Base-by-base conservation (phyloP, 2,113 vertebrate genomes). In the Anarrhichthys ocellatus region DNA sequence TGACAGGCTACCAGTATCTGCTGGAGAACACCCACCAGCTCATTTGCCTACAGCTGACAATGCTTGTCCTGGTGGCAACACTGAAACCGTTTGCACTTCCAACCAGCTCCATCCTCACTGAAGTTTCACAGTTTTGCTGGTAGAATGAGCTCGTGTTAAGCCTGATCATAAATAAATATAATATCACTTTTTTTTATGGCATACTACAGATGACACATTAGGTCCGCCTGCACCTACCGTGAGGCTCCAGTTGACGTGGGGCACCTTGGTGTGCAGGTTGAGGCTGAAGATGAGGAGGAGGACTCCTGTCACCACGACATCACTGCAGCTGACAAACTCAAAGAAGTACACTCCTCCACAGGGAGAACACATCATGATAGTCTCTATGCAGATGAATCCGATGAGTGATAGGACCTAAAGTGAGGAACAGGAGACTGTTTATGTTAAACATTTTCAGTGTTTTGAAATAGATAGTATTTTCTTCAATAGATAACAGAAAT, bases 311-410 rank as follows among this genome's bases (percentile, higher is more conserved):
- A 99, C 96, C 87, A 99, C 96, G 59, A 96, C 96, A 0, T 96
- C 96, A 79, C 97, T 99, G 85, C 98, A 99, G 96, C 98, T 99
- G 86, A 99, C 98, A 84, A 99, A 99, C 94, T 99, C 98, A 5
- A 99, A 99, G 91, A 99, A 98, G 93, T 99, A 99, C 82, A 99
- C 96, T 56, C 97, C 98, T 89, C 97, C 96, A 0, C 98, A 99
- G 0, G 97, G 97, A 63, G 96, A 95, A 72, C 98, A 99, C 91
- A 97, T 93, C 97, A 98, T 98, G 92, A 99, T 96, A 36, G 97
- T 99, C 95, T 99, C 98, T 38, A 99, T 99, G 94, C 97, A 98
- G 95, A 99, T 97, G 94, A 99, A 99, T 0, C 96, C 94, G 0
- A 98, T 96, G 78, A 99, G 91, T 18, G 97, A 95, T 80, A 99